Evolutionary conservation across 2,113 vertebrate genomes (phyloP), one percentile per base, ranked within the genome.

Genomic region (Clupea harengus): DNA sequence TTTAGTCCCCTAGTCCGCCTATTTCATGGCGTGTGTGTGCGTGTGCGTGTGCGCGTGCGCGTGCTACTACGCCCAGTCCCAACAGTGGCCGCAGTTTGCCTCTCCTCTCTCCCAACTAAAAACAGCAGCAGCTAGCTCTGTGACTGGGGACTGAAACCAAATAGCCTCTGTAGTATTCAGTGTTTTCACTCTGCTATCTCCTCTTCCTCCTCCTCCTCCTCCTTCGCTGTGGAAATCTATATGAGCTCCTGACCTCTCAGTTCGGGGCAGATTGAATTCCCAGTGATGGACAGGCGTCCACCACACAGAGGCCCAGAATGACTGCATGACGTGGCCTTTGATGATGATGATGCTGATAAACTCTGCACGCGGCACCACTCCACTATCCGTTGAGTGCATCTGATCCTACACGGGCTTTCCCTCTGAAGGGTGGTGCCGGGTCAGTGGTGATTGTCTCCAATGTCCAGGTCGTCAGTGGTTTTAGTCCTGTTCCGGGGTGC

Each of bases 1-100:
- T 3, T 72, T 72, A 2, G 7, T 13, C 11, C 11, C 25, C 64
- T 32, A 32, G 13, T 72, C 32, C 64, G 32, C 64, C 28, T 64
- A 32, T 64, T 64, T 64, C 60, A 64, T 25, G 60, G 60, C n/a
- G 60, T 22, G n/a, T 11, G 85, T 82, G 46, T n/a, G 75, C 89
- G 64, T 50, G 84, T 47, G 2, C 81, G 87, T 67, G 22, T 17
- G 49, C 80, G 72, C 32, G 7, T 2, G n/a, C 47, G 75, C 18
- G 80, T 45, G 50, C 15, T 54, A 54, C 52, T 17, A 54, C 52
- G 17, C 52, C 52, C 52, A 10, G 60, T 67, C 60, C 60, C 60
- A 67, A 28, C 60, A 67, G 25, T 25, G 22, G 60, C n/a, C 0
- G 64, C 10, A 72, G 64, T 28, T 25, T 72, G 64, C 60, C 25